Percentiles rank a stretch among this genome's conserved stretches.
These are phyloP conservation scores for Dendrolimus kikuchii DNA, from an alignment of 1,140 invertebrate genomes.

Conservation along the genomic window DNA sequence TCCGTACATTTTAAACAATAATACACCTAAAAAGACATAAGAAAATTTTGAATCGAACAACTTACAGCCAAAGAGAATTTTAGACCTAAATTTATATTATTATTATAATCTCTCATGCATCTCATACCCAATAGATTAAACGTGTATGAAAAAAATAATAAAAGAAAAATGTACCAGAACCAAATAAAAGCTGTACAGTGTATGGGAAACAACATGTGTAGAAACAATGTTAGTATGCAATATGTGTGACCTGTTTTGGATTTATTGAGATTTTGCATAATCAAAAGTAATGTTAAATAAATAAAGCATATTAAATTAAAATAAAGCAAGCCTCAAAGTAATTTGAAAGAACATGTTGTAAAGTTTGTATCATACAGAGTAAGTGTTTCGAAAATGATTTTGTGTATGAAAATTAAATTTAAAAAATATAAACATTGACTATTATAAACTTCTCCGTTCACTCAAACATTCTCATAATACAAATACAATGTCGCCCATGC, in stretches of 20 bases:
- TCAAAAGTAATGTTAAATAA: too few species aligned
- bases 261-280: background rate
- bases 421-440: too few species aligned
- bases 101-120: slow-evolving; percentile 11
- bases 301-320: background rate
- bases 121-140: slow-evolving; percentile 19
- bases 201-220: background rate
- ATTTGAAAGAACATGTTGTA: background rate
- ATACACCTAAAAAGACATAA: slow-evolving; percentile 51
- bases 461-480: too few species aligned
- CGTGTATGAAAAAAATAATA: slow-evolving; percentile 22
- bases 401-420: too few species aligned
- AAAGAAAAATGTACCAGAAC: slow-evolving; percentile 66
- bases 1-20: slow-evolving; percentile 40
- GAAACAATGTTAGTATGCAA: background rate
- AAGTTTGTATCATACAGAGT: too few species aligned
- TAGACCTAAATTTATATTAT: slow-evolving; percentile 7
- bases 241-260: background rate
- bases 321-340: background rate
- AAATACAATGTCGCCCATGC: too few species aligned
- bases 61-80: slow-evolving; percentile 9
- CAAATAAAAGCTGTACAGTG: slow-evolving; percentile 35
- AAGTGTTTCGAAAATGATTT: too few species aligned
- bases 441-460: too few species aligned
- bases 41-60: slow-evolving; percentile 39